Base-by-base conservation (phyloP, 2,888 invertebrate genomes). In the Morpho helenor region DNA sequence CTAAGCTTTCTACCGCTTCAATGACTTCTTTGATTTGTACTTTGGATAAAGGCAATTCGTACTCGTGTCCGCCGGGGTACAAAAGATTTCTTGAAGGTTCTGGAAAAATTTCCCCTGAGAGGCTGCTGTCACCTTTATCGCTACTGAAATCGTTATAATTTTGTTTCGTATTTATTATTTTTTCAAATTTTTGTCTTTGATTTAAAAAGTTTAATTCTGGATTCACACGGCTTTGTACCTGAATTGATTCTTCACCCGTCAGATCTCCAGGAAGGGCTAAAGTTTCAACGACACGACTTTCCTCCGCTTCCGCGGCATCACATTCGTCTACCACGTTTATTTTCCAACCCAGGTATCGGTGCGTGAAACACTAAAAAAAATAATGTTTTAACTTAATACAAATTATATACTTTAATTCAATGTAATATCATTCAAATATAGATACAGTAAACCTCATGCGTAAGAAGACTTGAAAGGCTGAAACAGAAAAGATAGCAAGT, bases 311-410 rank as follows among this genome's bases (percentile, higher is more conserved):
- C 2, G 82, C 77, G 59, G 78, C 81, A 66, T 96, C 95, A 74
- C 97, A 97, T 49, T 92, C 92, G 79, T 98, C 97, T 65, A 95
- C 91, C 1, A 99, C 97, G 80, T 96, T 95, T 71, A 99, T 98
- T 87, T 97, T 97, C 97, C 98, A 98, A 52, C 98, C 98, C 74
- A 98, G 94, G 79, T 98, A 94, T 64, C 97, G 95, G 82, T 98
- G 97, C 5, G 97, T 95, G 92, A 95, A 98, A 81, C 98, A 98
- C 95, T 98, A 55, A 91, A 23, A 67, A 60, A 56, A 63, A 63
- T 53, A 49, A 16, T 16, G 16, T 31, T 1, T 47, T 70, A 69
- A 63, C 67, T 57, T 58, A 7, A 49, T 55, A 50, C 49, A 57
- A 49, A 23, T 62, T 56, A 59, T 49, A 31, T 52, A 42, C 50